Evolutionary conservation across 2,797 vertebrate species (phyloP).

Genomic region (Silurus aristotelis): DNA sequence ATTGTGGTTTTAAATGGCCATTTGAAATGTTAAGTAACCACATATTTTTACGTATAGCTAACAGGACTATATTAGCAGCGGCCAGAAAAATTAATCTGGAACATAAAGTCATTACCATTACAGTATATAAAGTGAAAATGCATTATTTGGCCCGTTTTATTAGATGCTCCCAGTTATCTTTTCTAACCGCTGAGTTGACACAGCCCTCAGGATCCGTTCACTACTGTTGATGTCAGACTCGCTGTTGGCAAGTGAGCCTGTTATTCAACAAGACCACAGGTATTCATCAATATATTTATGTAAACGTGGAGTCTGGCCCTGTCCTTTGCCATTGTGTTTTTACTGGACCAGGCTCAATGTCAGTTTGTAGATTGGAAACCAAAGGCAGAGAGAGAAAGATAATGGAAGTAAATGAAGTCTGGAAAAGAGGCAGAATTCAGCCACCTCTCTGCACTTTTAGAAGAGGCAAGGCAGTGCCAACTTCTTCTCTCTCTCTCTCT

Average conservation of each 20-base stretch:
- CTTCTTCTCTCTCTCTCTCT: slow-evolving; percentile 58
- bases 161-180: slow-evolving; percentile 31
- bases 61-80: background rate
- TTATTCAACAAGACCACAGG: slow-evolving; percentile 68
- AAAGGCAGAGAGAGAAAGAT: slow-evolving; percentile 65
- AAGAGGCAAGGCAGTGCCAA: slow-evolving; percentile 64
- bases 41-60: background rate
- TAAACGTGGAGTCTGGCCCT: slow-evolving; percentile 69
- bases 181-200: slow-evolving; percentile 61
- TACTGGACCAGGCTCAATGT: slow-evolving; percentile 65
- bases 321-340: slow-evolving; percentile 66
- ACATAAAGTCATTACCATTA: slow-evolving; percentile 5
- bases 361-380: slow-evolving; percentile 61
- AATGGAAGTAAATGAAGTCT: slow-evolving; percentile 65
- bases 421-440: slow-evolving; percentile 68
- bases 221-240: slow-evolving; percentile 60
- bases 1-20: slow-evolving; percentile 37
- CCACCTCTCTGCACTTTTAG: slow-evolving; percentile 68
- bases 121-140: background rate
- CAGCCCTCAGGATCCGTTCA: slow-evolving; percentile 60
- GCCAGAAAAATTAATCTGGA: background rate
- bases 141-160: slow-evolving; percentile 13
- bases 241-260: slow-evolving; percentile 62
- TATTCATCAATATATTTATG: slow-evolving; percentile 75
- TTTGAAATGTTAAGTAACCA: slow-evolving; percentile 20